Percentiles rank a stretch among this genome's conserved stretches.
Conservation (phyloP, 1,140 invertebrate species). For the Helicorthomorpha holstii region DNA sequence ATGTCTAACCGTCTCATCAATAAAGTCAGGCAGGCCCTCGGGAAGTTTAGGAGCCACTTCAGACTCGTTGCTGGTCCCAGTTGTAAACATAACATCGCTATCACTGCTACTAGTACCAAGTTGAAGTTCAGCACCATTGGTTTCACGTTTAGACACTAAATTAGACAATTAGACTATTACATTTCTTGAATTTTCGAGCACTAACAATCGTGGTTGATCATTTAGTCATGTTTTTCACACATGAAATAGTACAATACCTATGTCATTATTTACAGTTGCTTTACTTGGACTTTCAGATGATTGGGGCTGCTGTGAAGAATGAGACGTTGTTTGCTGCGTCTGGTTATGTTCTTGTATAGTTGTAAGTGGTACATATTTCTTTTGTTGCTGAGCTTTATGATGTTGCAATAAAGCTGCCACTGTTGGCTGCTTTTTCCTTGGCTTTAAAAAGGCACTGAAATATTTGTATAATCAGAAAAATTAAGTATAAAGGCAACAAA, state of each 20-base stretch:
- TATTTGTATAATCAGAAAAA: background rate
- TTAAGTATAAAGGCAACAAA: too few species aligned
- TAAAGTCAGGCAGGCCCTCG: constrained; percentile 34
- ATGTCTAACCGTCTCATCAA: constrained; percentile 34
- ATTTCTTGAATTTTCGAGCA: too few species aligned
- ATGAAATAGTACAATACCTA: too few species aligned
- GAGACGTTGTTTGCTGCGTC: constrained; percentile 2
- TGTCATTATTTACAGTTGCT: too few species aligned
- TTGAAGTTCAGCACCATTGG: constrained; percentile 4
- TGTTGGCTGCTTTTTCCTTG: constrained; percentile 11
- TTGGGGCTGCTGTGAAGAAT: background rate
- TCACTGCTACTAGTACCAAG: constrained; percentile 16
- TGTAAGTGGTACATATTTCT: background rate
- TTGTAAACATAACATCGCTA: constrained; percentile 17
- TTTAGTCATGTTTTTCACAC: too few species aligned
- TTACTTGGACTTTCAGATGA: too few species aligned
- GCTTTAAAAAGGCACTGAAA: constrained; percentile 13
- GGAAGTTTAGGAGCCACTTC: constrained; percentile 33
- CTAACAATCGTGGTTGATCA: too few species aligned
- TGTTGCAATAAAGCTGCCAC: constrained; percentile 13
- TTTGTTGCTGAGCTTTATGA: constrained; percentile 11
- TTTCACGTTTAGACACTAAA: constrained; percentile 20
- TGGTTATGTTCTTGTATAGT: background rate
- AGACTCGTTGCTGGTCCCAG: constrained; percentile 21
- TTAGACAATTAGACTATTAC: constrained; percentile 39